These are phyloP conservation scores for Colistium nudipinnis DNA, from an alignment of 2,113 vertebrate genomes.

Conservation along the genomic window DNA sequence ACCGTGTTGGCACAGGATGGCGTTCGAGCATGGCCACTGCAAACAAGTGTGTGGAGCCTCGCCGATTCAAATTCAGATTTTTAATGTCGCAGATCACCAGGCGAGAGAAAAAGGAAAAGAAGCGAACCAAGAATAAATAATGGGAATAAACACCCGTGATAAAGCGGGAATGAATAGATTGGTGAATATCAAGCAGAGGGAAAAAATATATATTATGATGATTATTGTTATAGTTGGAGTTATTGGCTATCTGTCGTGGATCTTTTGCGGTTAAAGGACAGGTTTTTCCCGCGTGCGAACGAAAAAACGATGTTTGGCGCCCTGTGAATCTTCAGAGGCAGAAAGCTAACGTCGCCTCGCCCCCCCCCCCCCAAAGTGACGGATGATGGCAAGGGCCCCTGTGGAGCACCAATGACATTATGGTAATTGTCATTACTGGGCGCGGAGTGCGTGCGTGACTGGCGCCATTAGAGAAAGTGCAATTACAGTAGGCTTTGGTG, in stretches of 20 bases:
- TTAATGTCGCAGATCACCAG: neutral
- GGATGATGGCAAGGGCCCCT: slow-evolving; percentile 76
- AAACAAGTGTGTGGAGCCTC: neutral
- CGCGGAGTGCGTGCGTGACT: slow-evolving; percentile 82
- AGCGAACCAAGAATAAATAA: neutral
- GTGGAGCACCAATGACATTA: slow-evolving; percentile 80
- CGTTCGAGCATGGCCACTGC: neutral
- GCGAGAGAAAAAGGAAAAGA: neutral
- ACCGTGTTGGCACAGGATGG: neutral
- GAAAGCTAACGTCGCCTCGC: slow-evolving; percentile 62
- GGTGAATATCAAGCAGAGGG: neutral
- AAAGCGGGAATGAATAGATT: neutral
- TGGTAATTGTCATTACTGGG: slow-evolving; percentile 85
- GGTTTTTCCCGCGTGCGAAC: slow-evolving; percentile 3
- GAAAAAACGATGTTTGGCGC: slow-evolving; percentile 27
- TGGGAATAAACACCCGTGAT: neutral
- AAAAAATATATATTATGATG: no score
- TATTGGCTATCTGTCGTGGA: neutral
- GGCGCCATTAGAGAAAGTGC: slow-evolving; percentile 86
- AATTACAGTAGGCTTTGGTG: slow-evolving; percentile 86
- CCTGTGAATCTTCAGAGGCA: slow-evolving; percentile 58
- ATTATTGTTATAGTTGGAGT: no score
- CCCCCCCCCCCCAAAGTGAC: slow-evolving; percentile 61
- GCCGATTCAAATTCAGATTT: neutral
- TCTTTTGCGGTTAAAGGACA: slow-evolving; percentile 30